Conservation (phyloP, 2,888 invertebrate genomes). For the Volucella bombylans region DNA sequence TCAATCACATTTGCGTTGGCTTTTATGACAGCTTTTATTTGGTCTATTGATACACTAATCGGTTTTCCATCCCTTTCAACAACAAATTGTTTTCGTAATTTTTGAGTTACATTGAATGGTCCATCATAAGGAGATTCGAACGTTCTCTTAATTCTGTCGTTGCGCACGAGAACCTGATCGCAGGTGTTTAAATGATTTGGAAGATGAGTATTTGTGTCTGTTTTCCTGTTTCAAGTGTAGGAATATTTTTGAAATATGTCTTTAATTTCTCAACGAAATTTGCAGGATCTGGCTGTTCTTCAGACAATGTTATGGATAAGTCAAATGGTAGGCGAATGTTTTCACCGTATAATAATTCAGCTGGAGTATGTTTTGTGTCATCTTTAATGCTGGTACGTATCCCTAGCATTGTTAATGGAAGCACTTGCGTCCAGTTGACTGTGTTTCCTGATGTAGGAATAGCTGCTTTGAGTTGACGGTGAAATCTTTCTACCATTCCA, state of each 20-base stretch:
- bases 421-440: too few species aligned
- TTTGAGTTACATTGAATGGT: background rate
- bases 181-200: conserved; percentile 10
- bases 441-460: conserved; percentile 1
- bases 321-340: too few species aligned
- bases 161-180: background rate
- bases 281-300: background rate
- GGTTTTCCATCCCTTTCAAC: background rate
- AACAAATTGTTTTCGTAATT: background rate
- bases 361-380: too few species aligned
- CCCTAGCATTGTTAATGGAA: too few species aligned
- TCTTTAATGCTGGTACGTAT: too few species aligned
- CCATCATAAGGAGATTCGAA: conserved; percentile 2
- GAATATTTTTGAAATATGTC: background rate
- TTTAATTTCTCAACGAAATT: conserved; percentile 1
- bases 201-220: background rate
- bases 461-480: conserved; percentile 17
- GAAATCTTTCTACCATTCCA: conserved; percentile 33
- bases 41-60: background rate
- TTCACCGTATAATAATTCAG: too few species aligned
- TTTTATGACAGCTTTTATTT: background rate
- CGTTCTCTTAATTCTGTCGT: background rate
- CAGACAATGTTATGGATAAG: background rate
- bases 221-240: background rate
- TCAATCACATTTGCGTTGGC: background rate